Percentiles rank a stretch among this genome's conserved stretches.
Evolutionary conservation across 2,797 vertebrate genomes (phyloP).

Genomic region (Crotalus adamanteus): DNA sequence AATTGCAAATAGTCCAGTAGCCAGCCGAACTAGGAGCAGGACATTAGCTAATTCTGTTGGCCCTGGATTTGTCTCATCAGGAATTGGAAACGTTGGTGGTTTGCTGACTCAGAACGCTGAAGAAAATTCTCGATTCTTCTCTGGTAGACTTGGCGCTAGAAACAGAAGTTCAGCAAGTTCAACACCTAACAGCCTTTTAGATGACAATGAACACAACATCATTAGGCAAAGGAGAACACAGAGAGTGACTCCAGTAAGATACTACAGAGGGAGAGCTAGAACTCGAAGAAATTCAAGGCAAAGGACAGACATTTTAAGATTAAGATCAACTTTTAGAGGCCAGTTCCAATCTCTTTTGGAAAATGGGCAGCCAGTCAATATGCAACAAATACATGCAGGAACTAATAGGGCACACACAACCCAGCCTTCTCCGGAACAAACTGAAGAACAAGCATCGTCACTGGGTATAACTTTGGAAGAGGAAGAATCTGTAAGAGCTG

Average conservation of each 20-base stretch:
- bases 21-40: slow-evolving; percentile 68
- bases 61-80: slow-evolving; percentile 25
- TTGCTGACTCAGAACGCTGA: slow-evolving; percentile 48
- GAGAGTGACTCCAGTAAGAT: slow-evolving; percentile 64
- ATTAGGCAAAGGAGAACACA: slow-evolving; percentile 56
- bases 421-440: slow-evolving; percentile 65
- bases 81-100: slow-evolving; percentile 53
- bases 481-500: slow-evolving; percentile 70
- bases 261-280: slow-evolving; percentile 83
- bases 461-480: slow-evolving; percentile 76
- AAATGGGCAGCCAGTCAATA: slow-evolving; percentile 55
- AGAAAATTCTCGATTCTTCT: slow-evolving; percentile 45
- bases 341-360: slow-evolving; percentile 87
- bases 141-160: slow-evolving; percentile 62
- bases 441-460: slow-evolving; percentile 66
- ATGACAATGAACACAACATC: slow-evolving; percentile 62
- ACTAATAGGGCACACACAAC: slow-evolving; percentile 55
- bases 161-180: slow-evolving; percentile 29
- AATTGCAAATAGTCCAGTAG: slow-evolving; percentile 57
- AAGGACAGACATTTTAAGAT: slow-evolving; percentile 70
- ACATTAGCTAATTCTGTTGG: slow-evolving; percentile 46
- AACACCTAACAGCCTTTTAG: slow-evolving; percentile 30
- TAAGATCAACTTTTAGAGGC: slow-evolving; percentile 75
- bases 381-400: slow-evolving; percentile 48
- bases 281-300: slow-evolving; percentile 74